Evolutionary conservation across 2,888 invertebrate genomes (phyloP).

Genomic region (Tinea trinotella): DNA sequence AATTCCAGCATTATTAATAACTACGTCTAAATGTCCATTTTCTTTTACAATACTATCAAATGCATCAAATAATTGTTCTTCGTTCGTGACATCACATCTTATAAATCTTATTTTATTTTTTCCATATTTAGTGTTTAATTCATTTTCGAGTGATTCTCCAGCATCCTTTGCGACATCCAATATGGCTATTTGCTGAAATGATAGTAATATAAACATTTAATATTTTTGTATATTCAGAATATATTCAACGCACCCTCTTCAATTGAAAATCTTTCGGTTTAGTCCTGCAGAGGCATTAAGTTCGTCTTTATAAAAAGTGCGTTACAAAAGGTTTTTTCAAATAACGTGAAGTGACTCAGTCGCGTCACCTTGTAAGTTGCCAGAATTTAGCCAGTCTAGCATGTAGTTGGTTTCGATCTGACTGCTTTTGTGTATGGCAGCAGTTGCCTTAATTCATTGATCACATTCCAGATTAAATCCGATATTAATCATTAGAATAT

Average conservation of each 20-base stretch:
- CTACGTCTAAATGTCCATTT: constrained; percentile 43
- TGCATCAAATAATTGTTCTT: constrained; percentile 31
- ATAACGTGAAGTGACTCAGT: no score
- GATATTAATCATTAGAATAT: no score
- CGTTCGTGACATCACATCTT: constrained; percentile 36
- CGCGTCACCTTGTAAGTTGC: no score
- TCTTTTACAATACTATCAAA: constrained; percentile 35
- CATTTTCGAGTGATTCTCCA: constrained; percentile 31
- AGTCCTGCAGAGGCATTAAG: constrained; percentile 18
- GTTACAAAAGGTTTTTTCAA: no score
- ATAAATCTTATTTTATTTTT: constrained; percentile 32
- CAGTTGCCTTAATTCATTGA: no score
- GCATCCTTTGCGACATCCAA: constrained; percentile 32
- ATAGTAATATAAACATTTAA: constrained; percentile 15
- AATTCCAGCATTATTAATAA: constrained; percentile 50
- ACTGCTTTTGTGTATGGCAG: no score
- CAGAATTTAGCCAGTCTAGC: no score
- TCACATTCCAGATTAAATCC: no score
- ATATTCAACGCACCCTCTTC: constrained; percentile 16
- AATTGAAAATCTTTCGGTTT: constrained; percentile 20
- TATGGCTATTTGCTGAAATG: constrained; percentile 35
- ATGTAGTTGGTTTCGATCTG: no score
- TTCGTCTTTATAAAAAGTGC: no score
- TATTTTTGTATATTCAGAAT: constrained; percentile 21
- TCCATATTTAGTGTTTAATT: constrained; percentile 34